phyloP scores from a whole-genome alignment of 2,113 vertebrate genomes.

The Catharus fuscescens region DNA sequence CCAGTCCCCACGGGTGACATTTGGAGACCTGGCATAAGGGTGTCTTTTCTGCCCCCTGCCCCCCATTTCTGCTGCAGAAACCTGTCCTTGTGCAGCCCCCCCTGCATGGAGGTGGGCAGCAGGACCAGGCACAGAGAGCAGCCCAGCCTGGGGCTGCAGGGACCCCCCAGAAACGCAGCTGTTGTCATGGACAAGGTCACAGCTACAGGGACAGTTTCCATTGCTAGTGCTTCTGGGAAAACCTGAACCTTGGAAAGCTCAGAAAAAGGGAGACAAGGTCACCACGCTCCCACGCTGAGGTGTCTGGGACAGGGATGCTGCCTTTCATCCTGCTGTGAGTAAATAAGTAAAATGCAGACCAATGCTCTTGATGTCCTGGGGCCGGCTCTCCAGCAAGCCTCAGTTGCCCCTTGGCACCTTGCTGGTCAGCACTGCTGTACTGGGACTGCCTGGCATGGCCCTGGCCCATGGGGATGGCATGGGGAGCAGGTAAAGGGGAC shows the following conservation, averaged over 20 bases:
- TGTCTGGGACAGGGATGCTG: background rate
- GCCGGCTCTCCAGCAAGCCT: background rate
- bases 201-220: background rate
- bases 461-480: background rate
- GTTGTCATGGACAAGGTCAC: background rate
- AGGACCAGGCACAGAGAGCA: background rate
- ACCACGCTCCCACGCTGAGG: background rate
- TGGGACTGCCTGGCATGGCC: background rate
- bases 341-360: background rate
- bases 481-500: too few relatives aligned
- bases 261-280: background rate
- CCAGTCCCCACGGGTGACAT: background rate
- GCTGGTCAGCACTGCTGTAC: background rate
- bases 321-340: fast-evolving
- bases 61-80: background rate
- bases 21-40: fast-evolving
- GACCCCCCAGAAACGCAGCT: background rate
- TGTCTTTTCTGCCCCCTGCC: background rate
- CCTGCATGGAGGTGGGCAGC: fast-evolving
- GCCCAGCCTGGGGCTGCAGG: background rate
- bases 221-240: background rate
- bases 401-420: background rate
- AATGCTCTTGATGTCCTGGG: background rate
- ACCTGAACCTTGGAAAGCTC: background rate
- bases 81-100: background rate